Percentiles rank a stretch among this genome's conserved stretches.
These are phyloP conservation scores for Strigops habroptila DNA, from an alignment of 2,113 vertebrate genomes.

Conservation along the genomic window DNA sequence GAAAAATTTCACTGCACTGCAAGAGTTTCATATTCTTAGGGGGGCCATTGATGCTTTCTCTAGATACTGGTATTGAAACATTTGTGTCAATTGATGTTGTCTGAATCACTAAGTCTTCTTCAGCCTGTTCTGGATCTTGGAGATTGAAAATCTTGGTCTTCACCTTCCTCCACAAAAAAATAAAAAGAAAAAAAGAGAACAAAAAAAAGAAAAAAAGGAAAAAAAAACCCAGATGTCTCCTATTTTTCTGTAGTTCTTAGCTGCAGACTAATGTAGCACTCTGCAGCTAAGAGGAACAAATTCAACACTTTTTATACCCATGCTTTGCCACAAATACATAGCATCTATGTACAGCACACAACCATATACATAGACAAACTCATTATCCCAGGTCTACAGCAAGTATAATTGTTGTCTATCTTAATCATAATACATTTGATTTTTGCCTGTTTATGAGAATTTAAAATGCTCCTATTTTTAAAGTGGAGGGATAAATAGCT, in stretches of 20 bases:
- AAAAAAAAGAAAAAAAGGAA: not conserved
- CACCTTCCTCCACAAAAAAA: not conserved
- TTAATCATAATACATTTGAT: not conserved
- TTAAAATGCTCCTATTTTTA: not conserved
- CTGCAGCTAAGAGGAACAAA: not conserved
- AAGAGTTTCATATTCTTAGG: not conserved
- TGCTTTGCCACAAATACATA: not conserved
- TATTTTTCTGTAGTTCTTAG: not conserved
- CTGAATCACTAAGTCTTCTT: not conserved
- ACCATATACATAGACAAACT: not conserved
- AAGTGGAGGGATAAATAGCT: not conserved
- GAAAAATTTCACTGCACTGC: not conserved
- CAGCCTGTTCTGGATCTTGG: not conserved
- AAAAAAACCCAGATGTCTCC: not conserved
- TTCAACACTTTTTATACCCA: not conserved
- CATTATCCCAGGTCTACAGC: not conserved
- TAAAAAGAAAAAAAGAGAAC: not conserved
- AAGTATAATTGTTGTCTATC: not conserved
- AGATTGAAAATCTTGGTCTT: not conserved
- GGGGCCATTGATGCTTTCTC: rapidly evolving
- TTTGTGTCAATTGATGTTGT: not conserved
- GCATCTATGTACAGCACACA: not conserved
- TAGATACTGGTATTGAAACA: not conserved
- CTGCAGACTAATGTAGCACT: not conserved
- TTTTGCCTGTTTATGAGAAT: not conserved